Evolutionary conservation across 2,888 invertebrate genomes (phyloP), one percentile per base, ranked within the genome.

Genomic region (Oscheius sp.): DNA sequence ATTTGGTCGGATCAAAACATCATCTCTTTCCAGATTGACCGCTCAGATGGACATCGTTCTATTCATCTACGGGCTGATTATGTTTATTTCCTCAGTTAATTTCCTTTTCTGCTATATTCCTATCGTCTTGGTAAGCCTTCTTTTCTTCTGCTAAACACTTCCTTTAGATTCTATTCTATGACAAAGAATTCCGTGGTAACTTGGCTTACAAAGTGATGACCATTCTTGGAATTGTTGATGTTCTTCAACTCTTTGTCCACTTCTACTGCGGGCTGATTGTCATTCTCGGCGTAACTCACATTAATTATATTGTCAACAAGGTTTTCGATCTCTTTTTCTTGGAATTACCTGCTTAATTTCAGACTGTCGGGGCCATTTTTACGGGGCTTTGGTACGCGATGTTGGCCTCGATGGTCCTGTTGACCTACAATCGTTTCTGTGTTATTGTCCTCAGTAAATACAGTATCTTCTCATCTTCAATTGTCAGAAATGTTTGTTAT

Each of bases 381-480:
- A 56, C 58, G 7, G 69, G 69, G 21, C 58, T 70, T 7, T 70
- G 69, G 69, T 56, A 70, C 41, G 35, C 56, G n/a, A 70, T 70
- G 69, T 45, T 70, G 9, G 25, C 58, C 27, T n/a, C 55, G 2
- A 56, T 58, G 46, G 21, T 70, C 18, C 58, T 70, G 27, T 23
- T 70, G 1, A 29, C 41, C 46, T 56, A 58, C 56, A 70, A 70
- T 23, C 56, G 69, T 3, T 46, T 70, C 16, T 16, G 46, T 25
- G 46, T 25, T 7, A 70, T 70, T 25, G 58, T 70, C 1, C 49
- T 70, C 21, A 16, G 27, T 6, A 41, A 23, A 21, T 58, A 56
- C 58, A n/a, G 23, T 9, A 12, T 49, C 12, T 70, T 58, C 29
- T 41, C 56, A 1, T 56, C 59, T 12, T 41, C 41, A 12, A 9